Evolutionary conservation across 2,797 vertebrate genomes (phyloP), one percentile per base, ranked within the genome.

Genomic region (Momotus momota): DNA sequence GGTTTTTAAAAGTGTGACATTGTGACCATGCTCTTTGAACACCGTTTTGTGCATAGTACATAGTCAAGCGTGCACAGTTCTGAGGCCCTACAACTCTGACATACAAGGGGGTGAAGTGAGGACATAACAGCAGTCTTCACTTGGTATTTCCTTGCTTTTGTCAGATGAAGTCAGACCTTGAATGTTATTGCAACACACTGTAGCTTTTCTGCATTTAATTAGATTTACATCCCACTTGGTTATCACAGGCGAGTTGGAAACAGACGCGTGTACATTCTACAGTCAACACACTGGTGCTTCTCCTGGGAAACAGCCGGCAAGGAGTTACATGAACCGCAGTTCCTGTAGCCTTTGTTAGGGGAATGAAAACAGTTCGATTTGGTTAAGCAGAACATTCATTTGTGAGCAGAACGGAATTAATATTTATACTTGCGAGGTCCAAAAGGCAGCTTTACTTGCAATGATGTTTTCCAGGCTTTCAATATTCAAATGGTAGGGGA

Each of bases 311-410:
- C 18, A 57, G 60, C 61, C 65, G 49, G 27, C 38, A 60, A 81
- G 49, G 92, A 94, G 35, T 70, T 77, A 67, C 35, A 60, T 51
- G 23, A 92, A 62, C n/a, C 38, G 48, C 21, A 7, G 61, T 10
- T 64, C 61, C 61, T 45, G 64, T 43, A 51, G 61, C n/a, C 41
- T 51, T 82, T 88, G 43, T 67, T 65, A 73, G 61, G 35, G 74
- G 75, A 88, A 79, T 49, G n/a, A 94, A 97, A 90, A 71, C 57
- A 81, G 66, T 82, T 74, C 45, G 51, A 51, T 79, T 85, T 54
- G 78, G 58, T 93, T 82, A 86, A 88, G 90, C 27, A 88, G 71
- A 94, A 72, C 26, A 78, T 64, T 62, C 40, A 58, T 74, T 70
- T 82, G 65, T 83, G 81, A 93, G 61, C 77, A 73, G 80, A 95